phyloP scores from a whole-genome alignment of 2,113 vertebrate genomes.

The Buteo buteo region DNA sequence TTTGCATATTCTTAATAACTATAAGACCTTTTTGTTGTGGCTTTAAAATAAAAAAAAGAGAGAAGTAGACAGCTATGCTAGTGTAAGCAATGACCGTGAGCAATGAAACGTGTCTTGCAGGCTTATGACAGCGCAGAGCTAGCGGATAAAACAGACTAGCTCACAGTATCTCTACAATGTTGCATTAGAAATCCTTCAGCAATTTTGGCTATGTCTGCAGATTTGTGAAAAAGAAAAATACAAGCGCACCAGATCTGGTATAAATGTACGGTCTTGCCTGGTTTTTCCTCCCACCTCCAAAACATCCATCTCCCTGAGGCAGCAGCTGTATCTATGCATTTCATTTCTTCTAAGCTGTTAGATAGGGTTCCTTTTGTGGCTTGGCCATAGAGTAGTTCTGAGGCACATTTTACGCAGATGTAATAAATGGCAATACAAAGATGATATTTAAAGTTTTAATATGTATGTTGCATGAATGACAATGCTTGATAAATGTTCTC shows the following conservation, averaged over 20 bases:
- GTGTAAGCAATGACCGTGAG: background rate
- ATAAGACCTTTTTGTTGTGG: background rate
- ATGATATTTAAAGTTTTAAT: background rate
- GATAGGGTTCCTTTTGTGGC: background rate
- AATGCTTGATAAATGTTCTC: background rate
- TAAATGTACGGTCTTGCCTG: background rate
- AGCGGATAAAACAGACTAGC: background rate
- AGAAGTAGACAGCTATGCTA: background rate
- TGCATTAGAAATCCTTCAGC: background rate
- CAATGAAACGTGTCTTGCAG: accelerated
- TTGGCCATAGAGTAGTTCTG: background rate
- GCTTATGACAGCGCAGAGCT: background rate
- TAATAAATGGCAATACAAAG: too few species aligned
- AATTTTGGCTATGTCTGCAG: background rate
- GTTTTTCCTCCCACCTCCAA: too few species aligned
- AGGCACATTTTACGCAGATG: background rate
- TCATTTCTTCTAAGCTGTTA: background rate
- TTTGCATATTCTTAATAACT: background rate
- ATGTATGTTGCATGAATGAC: accelerated
- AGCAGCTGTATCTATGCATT: background rate
- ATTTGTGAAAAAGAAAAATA: background rate
- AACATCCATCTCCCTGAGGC: background rate
- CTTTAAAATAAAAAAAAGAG: background rate
- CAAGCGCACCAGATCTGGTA: background rate
- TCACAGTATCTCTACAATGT: background rate